Conservation (phyloP, 2,797 vertebrate genomes). For the Xerus rutilus region DNA sequence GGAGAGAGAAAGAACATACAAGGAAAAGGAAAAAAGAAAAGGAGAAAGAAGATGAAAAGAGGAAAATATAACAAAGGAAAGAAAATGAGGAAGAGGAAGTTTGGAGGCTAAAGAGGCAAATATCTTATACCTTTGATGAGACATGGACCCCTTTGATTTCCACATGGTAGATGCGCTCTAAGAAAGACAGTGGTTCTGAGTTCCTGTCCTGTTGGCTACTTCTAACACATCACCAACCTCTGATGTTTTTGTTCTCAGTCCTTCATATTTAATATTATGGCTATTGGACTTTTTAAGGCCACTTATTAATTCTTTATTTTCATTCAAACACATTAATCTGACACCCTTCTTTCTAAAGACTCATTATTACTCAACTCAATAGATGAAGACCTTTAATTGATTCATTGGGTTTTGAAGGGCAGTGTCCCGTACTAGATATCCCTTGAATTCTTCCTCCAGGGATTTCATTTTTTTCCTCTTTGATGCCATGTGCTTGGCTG, state of each 20-base stretch:
- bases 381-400: constrained; percentile 50
- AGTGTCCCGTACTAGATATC: constrained; percentile 54
- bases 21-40: neutral
- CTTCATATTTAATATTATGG: constrained; percentile 68
- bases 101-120: neutral
- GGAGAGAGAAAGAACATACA: neutral
- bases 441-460: constrained; percentile 66
- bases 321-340: constrained; percentile 67
- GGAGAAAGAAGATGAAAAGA: no score
- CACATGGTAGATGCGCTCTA: neutral
- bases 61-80: neutral
- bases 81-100: neutral
- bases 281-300: constrained; percentile 32
- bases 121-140: neutral
- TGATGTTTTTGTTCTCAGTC: constrained; percentile 44
- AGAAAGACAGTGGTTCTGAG: neutral
- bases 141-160: neutral
- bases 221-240: neutral
- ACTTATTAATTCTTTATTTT: constrained; percentile 74
- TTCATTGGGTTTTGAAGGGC: constrained; percentile 67
- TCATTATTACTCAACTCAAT: constrained; percentile 55
- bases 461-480: constrained; percentile 73
- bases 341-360: constrained; percentile 65
- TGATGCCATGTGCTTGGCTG: constrained; percentile 70
- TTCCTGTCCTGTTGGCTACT: constrained; percentile 42